phyloP scores from a whole-genome alignment of 1,140 invertebrate species.

The Drosophila quadrilineata region DNA sequence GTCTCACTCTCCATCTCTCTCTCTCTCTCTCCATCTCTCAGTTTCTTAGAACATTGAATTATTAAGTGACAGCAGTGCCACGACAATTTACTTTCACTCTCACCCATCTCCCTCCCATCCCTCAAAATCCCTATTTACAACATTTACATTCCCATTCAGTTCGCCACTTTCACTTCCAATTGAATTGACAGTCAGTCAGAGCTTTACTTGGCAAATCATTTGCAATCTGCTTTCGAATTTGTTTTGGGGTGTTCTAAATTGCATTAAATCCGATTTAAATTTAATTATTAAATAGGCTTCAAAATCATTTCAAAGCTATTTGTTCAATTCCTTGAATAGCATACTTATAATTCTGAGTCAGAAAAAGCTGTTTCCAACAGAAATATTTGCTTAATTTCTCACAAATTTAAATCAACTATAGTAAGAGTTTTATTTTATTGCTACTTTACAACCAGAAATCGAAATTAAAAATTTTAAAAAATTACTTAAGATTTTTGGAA shows the following conservation, averaged over 20 bases:
- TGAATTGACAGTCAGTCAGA: slow-evolving; percentile 45
- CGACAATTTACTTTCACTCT: background rate
- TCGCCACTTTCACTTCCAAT: slow-evolving; percentile 59
- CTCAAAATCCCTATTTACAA: too few species aligned
- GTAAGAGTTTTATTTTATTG: too few species aligned
- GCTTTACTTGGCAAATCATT: slow-evolving; percentile 32
- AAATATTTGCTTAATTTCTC: too few species aligned
- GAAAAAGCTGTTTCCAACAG: background rate
- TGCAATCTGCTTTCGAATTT: slow-evolving; percentile 22
- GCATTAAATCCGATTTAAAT: slow-evolving; percentile 62
- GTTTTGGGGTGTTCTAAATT: slow-evolving; percentile 21
- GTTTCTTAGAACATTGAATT: slow-evolving; percentile 51
- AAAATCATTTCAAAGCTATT: background rate
- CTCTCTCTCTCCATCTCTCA: slow-evolving; percentile 6
- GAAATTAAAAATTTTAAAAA: too few species aligned
- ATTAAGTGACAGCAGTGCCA: slow-evolving; percentile 61
- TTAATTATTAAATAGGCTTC: slow-evolving; percentile 39
- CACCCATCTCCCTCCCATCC: too few species aligned
- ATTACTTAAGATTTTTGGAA: too few species aligned
- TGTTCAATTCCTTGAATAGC: slow-evolving; percentile 5
- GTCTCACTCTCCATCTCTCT: too few species aligned
- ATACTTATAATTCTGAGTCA: too few species aligned
- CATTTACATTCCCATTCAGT: slow-evolving; percentile 1
- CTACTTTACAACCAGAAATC: too few species aligned
- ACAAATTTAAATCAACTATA: too few species aligned